Evolutionary conservation across 30 jellyfish, hydroid and myxozoan genomes (phyloP).

Genomic region (Aurelia aurita complex sp. Pacific): DNA sequence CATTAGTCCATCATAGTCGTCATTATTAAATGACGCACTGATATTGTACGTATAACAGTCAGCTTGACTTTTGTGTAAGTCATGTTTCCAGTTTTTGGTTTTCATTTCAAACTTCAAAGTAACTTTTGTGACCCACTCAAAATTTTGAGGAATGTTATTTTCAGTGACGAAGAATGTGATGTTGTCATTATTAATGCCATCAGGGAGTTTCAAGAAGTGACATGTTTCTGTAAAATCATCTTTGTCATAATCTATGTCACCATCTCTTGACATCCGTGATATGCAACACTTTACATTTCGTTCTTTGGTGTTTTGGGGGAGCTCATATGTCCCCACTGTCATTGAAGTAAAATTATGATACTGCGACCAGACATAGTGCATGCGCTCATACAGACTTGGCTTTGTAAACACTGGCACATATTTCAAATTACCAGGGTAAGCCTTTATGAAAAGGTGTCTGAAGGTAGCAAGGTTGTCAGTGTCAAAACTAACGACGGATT

Average conservation of each 20-base stretch:
- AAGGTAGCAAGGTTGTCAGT: slow-evolving; percentile 86
- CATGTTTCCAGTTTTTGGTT: slow-evolving; percentile 56
- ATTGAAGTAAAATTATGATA: slow-evolving; percentile 59
- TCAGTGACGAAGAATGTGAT: slow-evolving; percentile 43
- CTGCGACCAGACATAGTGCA: slow-evolving; percentile 83
- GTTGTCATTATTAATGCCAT: slow-evolving; percentile 4
- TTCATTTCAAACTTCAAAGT: slow-evolving; percentile 47
- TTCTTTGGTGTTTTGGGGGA: slow-evolving; percentile 29
- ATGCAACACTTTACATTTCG: slow-evolving; percentile 27
- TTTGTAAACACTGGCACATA: slow-evolving; percentile 73
- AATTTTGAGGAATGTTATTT: slow-evolving; percentile 59
- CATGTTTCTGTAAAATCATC: slow-evolving; percentile 37
- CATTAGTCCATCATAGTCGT: slow-evolving; percentile 63
- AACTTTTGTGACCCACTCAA: slow-evolving; percentile 47
- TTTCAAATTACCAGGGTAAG: slow-evolving; percentile 59
- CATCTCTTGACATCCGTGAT: background rate
- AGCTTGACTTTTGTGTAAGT: slow-evolving; percentile 52
- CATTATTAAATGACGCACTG: slow-evolving; percentile 51
- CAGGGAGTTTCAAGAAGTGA: slow-evolving; percentile 44
- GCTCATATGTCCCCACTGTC: slow-evolving; percentile 75
- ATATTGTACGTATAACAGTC: slow-evolving; percentile 79
- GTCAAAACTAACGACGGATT: slow-evolving; percentile 81
- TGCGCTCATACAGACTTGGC: slow-evolving; percentile 67
- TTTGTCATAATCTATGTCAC: slow-evolving; percentile 22
- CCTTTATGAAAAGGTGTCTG: slow-evolving; percentile 76